A percentile compares a stretch with the other conserved stretches of the same genome.
phyloP scores from a whole-genome alignment of 2,113 vertebrate species.

The Nerophis lumbriciformis region DNA sequence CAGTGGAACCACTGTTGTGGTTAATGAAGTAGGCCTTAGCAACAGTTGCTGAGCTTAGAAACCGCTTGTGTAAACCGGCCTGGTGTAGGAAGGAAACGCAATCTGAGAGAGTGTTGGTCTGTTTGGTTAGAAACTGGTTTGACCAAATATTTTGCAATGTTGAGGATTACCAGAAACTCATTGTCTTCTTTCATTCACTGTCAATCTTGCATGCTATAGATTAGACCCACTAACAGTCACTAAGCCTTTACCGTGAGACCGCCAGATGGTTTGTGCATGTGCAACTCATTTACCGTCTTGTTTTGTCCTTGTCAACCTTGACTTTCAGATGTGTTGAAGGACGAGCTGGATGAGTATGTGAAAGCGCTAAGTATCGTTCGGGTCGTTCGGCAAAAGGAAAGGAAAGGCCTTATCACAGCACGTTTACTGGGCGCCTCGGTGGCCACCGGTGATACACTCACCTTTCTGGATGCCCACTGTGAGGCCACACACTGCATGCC shows the following conservation, averaged over 20 bases:
- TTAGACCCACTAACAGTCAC: not conserved
- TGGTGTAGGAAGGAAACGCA: conserved; percentile 16
- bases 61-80: conserved; percentile 30
- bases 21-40: conserved; percentile 39
- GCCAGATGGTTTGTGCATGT: not conserved
- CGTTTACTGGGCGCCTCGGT: conserved; percentile 87
- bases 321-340: conserved; percentile 82
- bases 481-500: conserved; percentile 63
- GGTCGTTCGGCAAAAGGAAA: conserved; percentile 87
- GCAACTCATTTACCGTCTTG: not conserved
- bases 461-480: conserved; percentile 98
- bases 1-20: conserved; percentile 29
- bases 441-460: conserved; percentile 89
- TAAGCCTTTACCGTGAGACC: not conserved
- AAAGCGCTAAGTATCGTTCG: conserved; percentile 85
- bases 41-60: conserved; percentile 27
- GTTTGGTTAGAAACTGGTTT: conserved; percentile 9
- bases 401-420: conserved; percentile 94
- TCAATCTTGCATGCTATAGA: not conserved
- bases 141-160: conserved; percentile 17
- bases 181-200: not conserved
- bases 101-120: conserved; percentile 10
- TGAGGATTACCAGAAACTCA: conserved; percentile 14
- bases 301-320: not conserved
- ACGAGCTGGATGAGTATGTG: conserved; percentile 83